Conservation (phyloP, 1,140 invertebrate species). For the Zelostemma sp. region DNA sequence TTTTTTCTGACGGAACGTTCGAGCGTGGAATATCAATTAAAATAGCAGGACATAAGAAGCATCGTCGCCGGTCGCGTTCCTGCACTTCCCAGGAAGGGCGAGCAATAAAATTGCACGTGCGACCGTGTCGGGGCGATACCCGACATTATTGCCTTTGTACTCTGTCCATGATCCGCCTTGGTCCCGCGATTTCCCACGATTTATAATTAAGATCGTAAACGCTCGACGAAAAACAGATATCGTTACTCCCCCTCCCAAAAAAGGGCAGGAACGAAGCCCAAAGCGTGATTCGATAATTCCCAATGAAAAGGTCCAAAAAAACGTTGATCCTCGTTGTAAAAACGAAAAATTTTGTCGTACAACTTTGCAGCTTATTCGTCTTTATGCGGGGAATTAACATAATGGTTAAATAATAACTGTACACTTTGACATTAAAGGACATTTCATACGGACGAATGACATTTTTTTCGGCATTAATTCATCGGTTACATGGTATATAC, state of each 20-base stretch:
- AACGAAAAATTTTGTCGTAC: too few species aligned
- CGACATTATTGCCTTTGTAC: slow-evolving; percentile 16
- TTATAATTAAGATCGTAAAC: neutral
- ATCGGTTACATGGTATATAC: neutral
- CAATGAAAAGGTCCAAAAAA: too few species aligned
- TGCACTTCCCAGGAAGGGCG: slow-evolving; percentile 17
- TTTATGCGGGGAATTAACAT: neutral
- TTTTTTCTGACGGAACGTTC: slow-evolving; percentile 23
- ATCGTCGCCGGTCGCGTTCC: slow-evolving; percentile 8
- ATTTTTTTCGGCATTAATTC: neutral
- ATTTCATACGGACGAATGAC: neutral
- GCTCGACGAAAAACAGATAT: too few species aligned
- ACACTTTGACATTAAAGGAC: neutral
- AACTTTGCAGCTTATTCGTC: too few species aligned
- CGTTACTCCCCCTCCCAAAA: too few species aligned
- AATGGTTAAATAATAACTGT: neutral
- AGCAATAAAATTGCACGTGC: slow-evolving; percentile 29
- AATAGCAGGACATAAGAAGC: slow-evolving; percentile 33
- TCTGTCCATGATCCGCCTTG: neutral
- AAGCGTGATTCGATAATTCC: too few species aligned
- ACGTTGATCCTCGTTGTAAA: too few species aligned
- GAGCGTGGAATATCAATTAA: slow-evolving; percentile 55
- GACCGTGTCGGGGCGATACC: slow-evolving; percentile 7
- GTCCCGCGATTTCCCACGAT: neutral
- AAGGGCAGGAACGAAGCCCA: too few species aligned